Conservation (phyloP, 37 sponge, comb jelly and placozoan species). For the Eunapius fragilis region DNA sequence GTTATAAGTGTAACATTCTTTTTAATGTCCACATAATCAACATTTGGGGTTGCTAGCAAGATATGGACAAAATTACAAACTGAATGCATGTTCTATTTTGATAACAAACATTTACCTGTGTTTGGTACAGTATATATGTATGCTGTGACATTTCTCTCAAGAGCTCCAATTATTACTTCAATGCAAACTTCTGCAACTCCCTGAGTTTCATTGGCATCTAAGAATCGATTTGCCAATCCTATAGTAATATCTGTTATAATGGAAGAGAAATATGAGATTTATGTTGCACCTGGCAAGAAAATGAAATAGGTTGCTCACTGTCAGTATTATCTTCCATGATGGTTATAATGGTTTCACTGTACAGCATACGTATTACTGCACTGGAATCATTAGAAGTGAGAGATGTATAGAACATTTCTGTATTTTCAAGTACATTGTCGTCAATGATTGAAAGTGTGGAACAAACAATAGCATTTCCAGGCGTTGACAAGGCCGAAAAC, state of each 20-base stretch:
- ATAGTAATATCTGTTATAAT: background rate
- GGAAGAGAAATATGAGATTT: background rate
- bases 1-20: background rate
- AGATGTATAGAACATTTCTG: background rate
- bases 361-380: background rate
- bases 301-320: background rate
- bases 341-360: background rate
- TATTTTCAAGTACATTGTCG: background rate
- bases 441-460: background rate
- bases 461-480: background rate
- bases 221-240: background rate
- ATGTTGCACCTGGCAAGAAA: too few species aligned
- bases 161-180: background rate
- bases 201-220: background rate
- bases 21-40: background rate
- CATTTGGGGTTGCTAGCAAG: background rate
- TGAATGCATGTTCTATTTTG: too few species aligned
- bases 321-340: background rate
- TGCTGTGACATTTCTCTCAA: background rate
- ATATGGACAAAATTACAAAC: too few species aligned
- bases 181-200: background rate
- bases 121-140: background rate
- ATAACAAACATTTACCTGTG: background rate
- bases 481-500: background rate
- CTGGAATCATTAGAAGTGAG: background rate